phyloP scores from a whole-genome alignment of 2,888 invertebrate species.

The Luffia ferchaultella region DNA sequence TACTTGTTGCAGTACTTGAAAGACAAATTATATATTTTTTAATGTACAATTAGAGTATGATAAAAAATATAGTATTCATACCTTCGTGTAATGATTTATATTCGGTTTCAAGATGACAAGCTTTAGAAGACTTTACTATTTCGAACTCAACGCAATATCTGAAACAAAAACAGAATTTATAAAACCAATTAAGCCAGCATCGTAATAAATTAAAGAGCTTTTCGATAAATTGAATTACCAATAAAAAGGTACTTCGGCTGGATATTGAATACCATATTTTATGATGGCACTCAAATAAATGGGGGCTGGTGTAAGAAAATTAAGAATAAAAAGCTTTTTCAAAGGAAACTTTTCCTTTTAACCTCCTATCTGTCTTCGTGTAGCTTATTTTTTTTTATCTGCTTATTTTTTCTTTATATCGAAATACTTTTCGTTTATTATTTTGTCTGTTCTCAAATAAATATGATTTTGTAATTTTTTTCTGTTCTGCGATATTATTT shows the following conservation, averaged over 20 bases:
- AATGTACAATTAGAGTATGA: not conserved
- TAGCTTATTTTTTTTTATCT: no score
- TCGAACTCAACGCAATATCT: slow-evolving; percentile 90
- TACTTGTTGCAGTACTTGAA: not conserved
- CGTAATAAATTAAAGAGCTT: not conserved
- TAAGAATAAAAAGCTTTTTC: no score
- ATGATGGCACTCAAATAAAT: no score
- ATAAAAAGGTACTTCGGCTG: not conserved
- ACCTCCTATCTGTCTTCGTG: no score
- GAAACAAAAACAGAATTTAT: slow-evolving; percentile 34
- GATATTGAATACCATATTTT: no score
- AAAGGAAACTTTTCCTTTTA: no score
- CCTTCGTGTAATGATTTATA: slow-evolving; percentile 80
- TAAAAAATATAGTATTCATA: slow-evolving; percentile 27
- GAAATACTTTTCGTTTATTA: no score
- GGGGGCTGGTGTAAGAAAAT: no score
- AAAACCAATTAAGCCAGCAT: not conserved
- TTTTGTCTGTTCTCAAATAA: no score
- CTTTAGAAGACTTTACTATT: slow-evolving; percentile 82
- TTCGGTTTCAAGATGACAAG: slow-evolving; percentile 78
- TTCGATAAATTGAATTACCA: not conserved
- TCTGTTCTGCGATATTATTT: no score
- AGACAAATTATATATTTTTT: not conserved
- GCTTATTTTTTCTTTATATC: no score
- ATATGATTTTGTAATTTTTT: no score